A percentile compares a stretch with the other conserved stretches of the same genome.
Evolutionary conservation across 2,797 vertebrate species (phyloP).

Genomic region (Notoglanidium macrostoma): DNA sequence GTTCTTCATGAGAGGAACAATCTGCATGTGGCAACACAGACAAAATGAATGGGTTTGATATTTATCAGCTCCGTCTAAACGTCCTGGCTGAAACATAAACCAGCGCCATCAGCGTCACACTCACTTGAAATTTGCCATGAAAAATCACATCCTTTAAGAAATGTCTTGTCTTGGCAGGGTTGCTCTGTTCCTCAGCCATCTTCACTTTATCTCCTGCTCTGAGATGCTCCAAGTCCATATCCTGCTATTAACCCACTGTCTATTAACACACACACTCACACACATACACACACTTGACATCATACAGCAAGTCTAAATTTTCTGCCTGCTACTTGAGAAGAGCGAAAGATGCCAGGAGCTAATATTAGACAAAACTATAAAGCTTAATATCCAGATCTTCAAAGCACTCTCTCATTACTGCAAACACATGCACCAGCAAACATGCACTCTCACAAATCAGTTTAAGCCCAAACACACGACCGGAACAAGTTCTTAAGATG

Average conservation of each 20-base stretch:
- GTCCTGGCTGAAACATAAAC: neutral
- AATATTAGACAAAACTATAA: slow-evolving; percentile 78
- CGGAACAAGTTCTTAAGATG: slow-evolving; percentile 14
- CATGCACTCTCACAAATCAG: slow-evolving; percentile 29
- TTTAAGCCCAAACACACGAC: slow-evolving; percentile 33
- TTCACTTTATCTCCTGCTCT: slow-evolving; percentile 51
- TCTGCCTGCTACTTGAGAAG: slow-evolving; percentile 76
- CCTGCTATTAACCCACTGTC: slow-evolving; percentile 43
- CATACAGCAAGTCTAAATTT: slow-evolving; percentile 48
- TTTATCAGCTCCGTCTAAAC: slow-evolving; percentile 2
- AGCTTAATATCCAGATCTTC: slow-evolving; percentile 66
- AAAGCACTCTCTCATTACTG: slow-evolving; percentile 49
- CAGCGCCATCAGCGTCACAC: slow-evolving; percentile 36
- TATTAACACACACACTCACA: slow-evolving; percentile 32
- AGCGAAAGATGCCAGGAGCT: slow-evolving; percentile 71
- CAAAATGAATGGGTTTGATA: neutral
- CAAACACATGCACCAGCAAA: neutral
- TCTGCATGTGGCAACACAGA: neutral
- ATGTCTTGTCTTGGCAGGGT: slow-evolving; percentile 57
- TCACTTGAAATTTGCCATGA: slow-evolving; percentile 77
- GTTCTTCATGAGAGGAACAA: neutral
- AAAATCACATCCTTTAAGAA: slow-evolving; percentile 76
- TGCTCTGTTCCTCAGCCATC: slow-evolving; percentile 66
- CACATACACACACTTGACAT: slow-evolving; percentile 21
- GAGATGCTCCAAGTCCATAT: slow-evolving; percentile 32